Evolutionary conservation across 2,888 invertebrate species (phyloP), one percentile per base, ranked within the genome.

Genomic region (Caenorhabditis becei): DNA sequence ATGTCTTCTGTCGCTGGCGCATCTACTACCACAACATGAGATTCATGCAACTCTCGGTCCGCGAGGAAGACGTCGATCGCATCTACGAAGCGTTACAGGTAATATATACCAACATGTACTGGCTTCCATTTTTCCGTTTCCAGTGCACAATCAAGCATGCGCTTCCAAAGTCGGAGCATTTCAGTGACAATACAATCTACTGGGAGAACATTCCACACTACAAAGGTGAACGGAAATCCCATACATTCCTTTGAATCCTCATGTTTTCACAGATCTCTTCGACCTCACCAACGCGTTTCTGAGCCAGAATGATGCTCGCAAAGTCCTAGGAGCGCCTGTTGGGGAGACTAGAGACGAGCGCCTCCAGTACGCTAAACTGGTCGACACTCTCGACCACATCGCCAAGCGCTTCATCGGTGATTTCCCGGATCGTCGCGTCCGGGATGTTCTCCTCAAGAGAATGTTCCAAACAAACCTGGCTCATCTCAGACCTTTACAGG

Each of bases 11-110:
- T 20, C 61, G 61, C 1, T 69, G 59, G 10, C 59, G 69, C 1
- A 16, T 69, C 18, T 69, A 69, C 47, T 23, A 49, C 47, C 16
- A 18, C 24, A 37, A 69, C 1, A n/a, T 37, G 10, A 47, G 44
- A 7, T 0, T 35, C 11, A 4, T 69, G 7, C 24, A 51, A 4
- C 20, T 69, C 4, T 59, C 58, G 0, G 69, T 69, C 0, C 58
- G 58, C 14, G 47, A 59, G 14, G 69, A 69, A 35, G 16, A 69
- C 23, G 59, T 69, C 2, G 49, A 59, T 1, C 32, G 59, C 11
- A 10, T 69, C 14, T n/a, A 44, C 23, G 69, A 58, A 11, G 59
- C 58, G 4, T 18, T 69, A 14, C 7, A 41, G 69, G 69, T 69
- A 20, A 1, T 16, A 37, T 8, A 24, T 24, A 23, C 5, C 35